phyloP scores from a whole-genome alignment of 2,797 vertebrate genomes.

The Micrastur ruficollis region DNA sequence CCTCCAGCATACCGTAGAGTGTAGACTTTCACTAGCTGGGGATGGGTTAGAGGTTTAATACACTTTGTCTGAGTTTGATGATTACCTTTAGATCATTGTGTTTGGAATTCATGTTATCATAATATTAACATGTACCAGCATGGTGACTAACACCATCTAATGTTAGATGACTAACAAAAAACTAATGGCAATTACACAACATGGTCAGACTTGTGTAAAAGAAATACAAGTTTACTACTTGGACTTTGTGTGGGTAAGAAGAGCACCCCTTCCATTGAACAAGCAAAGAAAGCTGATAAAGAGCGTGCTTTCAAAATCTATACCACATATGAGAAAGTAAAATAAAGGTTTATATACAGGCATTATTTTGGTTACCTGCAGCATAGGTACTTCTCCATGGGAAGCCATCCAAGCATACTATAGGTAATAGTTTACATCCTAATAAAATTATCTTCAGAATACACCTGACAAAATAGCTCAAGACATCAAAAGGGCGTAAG shows the following conservation, averaged over 20 bases:
- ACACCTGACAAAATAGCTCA: not conserved
- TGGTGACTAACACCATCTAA: not conserved
- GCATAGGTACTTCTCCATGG: not conserved
- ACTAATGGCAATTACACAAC: not conserved
- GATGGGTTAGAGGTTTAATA: not conserved
- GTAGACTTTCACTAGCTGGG: not conserved
- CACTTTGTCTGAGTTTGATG: not conserved
- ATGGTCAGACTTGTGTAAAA: not conserved
- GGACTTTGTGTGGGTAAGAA: not conserved
- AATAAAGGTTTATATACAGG: not conserved
- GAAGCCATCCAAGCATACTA: not conserved
- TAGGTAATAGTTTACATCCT: not conserved
- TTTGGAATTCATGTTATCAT: not conserved
- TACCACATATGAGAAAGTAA: not conserved
- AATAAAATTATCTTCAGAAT: slow-evolving; percentile 10
- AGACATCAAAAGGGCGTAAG: not conserved
- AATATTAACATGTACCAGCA: not conserved
- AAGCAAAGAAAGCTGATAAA: not conserved
- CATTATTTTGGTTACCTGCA: slow-evolving; percentile 12
- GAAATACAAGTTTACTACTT: not conserved
- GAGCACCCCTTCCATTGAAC: not conserved
- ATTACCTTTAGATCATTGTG: not conserved
- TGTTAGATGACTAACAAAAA: not conserved
- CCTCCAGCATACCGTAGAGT: not conserved
- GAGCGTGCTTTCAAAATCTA: not conserved